phyloP scores from a whole-genome alignment of 1,140 invertebrate genomes.

The Lucilia sericata region DNA sequence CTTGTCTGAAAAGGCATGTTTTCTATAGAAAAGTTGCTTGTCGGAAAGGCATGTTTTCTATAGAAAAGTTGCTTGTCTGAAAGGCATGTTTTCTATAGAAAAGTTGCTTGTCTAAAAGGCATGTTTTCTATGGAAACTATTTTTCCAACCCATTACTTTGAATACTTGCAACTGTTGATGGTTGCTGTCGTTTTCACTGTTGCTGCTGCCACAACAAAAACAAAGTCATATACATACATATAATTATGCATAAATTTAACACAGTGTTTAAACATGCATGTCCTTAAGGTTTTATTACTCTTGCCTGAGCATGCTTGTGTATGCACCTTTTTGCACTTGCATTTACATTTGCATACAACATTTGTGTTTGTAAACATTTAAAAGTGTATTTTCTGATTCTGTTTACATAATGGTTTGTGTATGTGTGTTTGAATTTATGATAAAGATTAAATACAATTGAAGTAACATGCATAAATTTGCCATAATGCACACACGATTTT shows the following conservation, averaged over 20 bases:
- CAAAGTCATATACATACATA: background rate
- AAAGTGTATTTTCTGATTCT: background rate
- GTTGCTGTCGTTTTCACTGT: background rate
- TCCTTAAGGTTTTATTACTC: background rate
- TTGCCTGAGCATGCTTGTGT: background rate
- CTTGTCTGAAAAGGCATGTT: no score
- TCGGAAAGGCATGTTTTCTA: no score
- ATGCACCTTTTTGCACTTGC: background rate
- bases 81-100: no score
- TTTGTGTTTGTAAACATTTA: background rate
- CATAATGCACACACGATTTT: no score
- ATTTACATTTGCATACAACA: background rate
- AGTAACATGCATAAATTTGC: background rate
- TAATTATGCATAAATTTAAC: constrained; percentile 3
- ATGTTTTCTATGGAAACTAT: background rate
- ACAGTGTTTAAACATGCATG: constrained; percentile 8
- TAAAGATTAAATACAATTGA: background rate
- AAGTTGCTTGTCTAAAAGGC: no score
- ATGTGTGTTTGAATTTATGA: background rate
- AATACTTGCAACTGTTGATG: no score
- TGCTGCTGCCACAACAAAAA: background rate
- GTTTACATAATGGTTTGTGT: background rate
- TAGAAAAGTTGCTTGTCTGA: no score
- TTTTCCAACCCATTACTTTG: background rate
- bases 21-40: no score